Evolutionary conservation across 2,797 vertebrate genomes (phyloP), one percentile per base, ranked within the genome.

Genomic region (Pseudochromis fuscus): DNA sequence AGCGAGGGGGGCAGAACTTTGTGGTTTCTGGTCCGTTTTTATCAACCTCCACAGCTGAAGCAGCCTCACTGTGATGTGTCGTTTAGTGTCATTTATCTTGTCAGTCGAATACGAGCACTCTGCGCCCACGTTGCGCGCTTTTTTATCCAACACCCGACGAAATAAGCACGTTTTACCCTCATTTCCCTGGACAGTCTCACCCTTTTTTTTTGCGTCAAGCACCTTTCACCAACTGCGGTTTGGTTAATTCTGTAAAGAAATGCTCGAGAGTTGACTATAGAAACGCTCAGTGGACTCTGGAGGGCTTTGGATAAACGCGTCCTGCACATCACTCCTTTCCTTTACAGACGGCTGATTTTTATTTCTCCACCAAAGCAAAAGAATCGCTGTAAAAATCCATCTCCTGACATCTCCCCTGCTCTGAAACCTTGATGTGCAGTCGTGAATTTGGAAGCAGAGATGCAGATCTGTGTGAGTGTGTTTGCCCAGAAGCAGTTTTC

Each of bases 291-390:
- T 59, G 72, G 38, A 28, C 53, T 6, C 21, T 13, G 19, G n/a
- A 49, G 71, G 62, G 82, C 70, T 37, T 53, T 67, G 72, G 69
- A 69, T 45, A 51, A 67, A 66, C 11, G 23, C 58, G 48, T 71
- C 50, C 42, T 24, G 10, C 31, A 1, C 35, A 1, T 63, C 42
- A n/a, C 31, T 24, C 24, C 23, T 16, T 21, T 35, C 31, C 2
- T 19, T 9, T 37, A 0, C n/a, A 5, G 52, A 21, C 57, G 44
- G 3, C 40, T 58, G 44, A 0, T 33, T 62, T 16, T 38, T 21
- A 8, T 51, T 12, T 27, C 19, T 18, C 13, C 18, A 13, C 1
- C n/a, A 2, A 45, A 21, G 19, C 11, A 25, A 31, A 28, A 45
- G 4, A 53, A 9, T 27, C 30, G 7, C 10, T 1, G 12, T 15